phyloP scores from a whole-genome alignment of 2,113 vertebrate species.

The Bos taurus region DNA sequence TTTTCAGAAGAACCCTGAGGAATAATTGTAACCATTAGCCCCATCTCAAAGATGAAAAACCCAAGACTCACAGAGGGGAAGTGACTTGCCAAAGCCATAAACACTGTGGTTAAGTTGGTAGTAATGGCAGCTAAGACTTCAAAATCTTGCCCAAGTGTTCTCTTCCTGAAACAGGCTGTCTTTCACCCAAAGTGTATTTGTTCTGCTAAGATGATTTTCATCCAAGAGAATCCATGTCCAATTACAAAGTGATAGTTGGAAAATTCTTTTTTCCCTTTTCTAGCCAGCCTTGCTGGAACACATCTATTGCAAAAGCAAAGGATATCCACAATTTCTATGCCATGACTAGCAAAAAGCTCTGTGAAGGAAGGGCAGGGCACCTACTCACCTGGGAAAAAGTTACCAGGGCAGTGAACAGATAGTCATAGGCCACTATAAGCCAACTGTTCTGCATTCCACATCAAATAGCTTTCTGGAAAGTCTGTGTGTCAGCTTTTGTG shows the following conservation, averaged over 20 bases:
- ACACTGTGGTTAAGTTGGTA: neutral
- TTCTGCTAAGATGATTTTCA: neutral
- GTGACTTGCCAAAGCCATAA: neutral
- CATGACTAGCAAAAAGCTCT: neutral
- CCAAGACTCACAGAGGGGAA: neutral
- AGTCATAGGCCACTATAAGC: neutral
- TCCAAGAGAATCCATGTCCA: neutral
- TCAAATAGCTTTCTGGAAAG: neutral
- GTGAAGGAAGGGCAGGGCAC: neutral
- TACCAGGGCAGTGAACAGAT: neutral
- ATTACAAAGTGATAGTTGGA: neutral
- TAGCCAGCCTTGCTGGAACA: neutral
- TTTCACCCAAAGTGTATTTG: neutral
- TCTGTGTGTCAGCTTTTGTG: neutral
- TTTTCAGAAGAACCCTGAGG: neutral
- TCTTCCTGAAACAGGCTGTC: neutral
- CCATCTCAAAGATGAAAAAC: neutral
- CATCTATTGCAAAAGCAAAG: neutral
- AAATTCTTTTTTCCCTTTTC: slow-evolving; percentile 21
- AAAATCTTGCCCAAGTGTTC: neutral
- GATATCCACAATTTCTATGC: neutral
- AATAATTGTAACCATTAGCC: neutral
- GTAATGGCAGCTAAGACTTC: neutral
- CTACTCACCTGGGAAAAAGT: neutral
- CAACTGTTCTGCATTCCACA: neutral